Conservation (phyloP, 1,140 invertebrate species). For the Heliothis subflexa region DNA sequence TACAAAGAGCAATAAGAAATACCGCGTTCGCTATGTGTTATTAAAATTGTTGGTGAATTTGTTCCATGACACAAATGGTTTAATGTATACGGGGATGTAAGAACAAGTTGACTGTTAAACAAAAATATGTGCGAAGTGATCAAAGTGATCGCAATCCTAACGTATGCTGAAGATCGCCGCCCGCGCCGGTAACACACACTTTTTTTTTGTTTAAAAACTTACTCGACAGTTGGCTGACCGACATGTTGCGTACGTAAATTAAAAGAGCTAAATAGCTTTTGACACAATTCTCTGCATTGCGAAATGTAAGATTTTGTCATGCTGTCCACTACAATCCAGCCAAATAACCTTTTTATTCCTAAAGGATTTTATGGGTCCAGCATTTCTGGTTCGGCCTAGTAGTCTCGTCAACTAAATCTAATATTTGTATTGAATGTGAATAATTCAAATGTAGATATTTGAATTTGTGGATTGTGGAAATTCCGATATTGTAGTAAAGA, state of each 20-base stretch:
- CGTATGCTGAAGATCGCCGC: conserved; percentile 24
- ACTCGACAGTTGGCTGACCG: conserved; percentile 37
- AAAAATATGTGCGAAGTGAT: conserved; percentile 42
- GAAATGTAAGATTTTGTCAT: not conserved
- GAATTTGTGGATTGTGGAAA: no score
- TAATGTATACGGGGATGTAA: conserved; percentile 14
- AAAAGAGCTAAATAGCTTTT: conserved; percentile 31
- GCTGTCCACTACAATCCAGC: not conserved
- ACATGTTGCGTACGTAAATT: conserved; percentile 37
- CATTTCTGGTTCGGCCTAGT: no score
- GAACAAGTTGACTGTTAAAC: conserved; percentile 25
- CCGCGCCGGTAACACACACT: conserved; percentile 12
- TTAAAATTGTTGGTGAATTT: not conserved
- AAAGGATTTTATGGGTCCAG: no score
- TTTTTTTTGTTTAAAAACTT: conserved; percentile 40
- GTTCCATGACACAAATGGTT: conserved; percentile 23
- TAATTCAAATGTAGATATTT: no score
- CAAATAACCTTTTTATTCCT: not conserved
- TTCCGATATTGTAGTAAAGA: no score
- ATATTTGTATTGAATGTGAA: no score
- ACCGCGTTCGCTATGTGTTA: not conserved
- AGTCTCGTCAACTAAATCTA: no score
- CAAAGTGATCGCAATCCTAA: conserved; percentile 37
- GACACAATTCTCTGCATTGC: not conserved
- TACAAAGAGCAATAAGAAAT: not conserved